A percentile compares a stretch with the other conserved stretches of the same genome.
These are phyloP conservation scores for Hylaea fasciaria DNA, from an alignment of 2,888 invertebrate genomes.

Conservation along the genomic window DNA sequence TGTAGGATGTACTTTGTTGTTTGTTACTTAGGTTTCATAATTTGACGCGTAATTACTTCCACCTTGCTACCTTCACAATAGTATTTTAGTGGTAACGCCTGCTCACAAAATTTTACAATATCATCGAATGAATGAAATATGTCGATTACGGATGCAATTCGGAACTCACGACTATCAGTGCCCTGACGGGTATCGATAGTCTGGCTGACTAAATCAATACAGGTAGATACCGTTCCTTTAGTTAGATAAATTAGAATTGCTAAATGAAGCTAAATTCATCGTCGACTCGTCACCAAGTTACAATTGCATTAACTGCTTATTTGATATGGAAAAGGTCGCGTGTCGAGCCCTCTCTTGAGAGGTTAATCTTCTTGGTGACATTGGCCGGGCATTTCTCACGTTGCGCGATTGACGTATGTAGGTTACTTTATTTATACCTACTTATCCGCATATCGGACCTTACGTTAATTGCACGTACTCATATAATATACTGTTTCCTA, in stretches of 20 bases:
- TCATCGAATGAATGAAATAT: no score
- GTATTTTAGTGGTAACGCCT: no score
- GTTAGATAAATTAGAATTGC: no score
- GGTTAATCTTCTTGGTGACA: constrained; percentile 63
- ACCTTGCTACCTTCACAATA: constrained; percentile 24
- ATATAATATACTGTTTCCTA: constrained; percentile 14
- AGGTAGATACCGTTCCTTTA: no score
- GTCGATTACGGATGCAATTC: no score
- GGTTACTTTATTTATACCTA: constrained; percentile 56
- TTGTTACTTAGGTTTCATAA: constrained; percentile 12
- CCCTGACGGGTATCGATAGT: no score
- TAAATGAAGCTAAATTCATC: constrained; percentile 1
- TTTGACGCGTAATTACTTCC: constrained; percentile 18
- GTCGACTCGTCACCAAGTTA: constrained; percentile 18
- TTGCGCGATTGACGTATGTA: constrained; percentile 59
- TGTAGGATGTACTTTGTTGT: constrained; percentile 26
- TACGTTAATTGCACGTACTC: constrained; percentile 35
- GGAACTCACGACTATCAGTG: no score
- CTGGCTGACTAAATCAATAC: no score
- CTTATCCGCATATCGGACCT: constrained; percentile 40
- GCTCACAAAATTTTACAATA: no score
- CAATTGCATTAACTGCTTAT: constrained; percentile 45
- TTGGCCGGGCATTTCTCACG: constrained; percentile 58
- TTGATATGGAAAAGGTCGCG: constrained; percentile 49
- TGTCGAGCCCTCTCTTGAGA: constrained; percentile 53